Evolutionary conservation across 2,888 invertebrate species (phyloP).

Genomic region (Pachydiplax longipennis): DNA sequence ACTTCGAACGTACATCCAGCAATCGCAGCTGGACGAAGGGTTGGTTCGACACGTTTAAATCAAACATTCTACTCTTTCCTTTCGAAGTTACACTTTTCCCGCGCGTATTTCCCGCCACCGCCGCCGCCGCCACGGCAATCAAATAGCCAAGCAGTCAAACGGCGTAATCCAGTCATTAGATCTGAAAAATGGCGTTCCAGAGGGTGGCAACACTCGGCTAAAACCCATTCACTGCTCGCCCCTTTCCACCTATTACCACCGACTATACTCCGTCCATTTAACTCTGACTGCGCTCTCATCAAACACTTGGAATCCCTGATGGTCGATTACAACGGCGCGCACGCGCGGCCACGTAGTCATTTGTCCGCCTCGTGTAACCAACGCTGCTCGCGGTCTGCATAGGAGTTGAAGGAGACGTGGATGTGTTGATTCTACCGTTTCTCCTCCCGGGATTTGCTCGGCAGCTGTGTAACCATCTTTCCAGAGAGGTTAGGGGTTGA

Average conservation of each 20-base stretch:
- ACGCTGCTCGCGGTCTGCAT: constrained; percentile 28
- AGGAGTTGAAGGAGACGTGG: neutral
- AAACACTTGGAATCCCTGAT: constrained; percentile 40
- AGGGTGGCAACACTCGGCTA: neutral
- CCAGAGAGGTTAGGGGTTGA: neutral
- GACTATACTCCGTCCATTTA: constrained; percentile 12
- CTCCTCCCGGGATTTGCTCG: neutral
- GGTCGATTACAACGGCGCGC: constrained; percentile 25
- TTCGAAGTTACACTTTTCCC: too few relatives aligned
- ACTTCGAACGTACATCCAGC: too few relatives aligned
- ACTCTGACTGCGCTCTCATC: constrained; percentile 8
- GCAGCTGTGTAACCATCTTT: neutral
- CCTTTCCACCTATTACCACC: neutral
- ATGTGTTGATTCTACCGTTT: neutral
- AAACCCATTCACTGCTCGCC: neutral
- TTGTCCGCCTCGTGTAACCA: constrained; percentile 15
- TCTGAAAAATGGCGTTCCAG: neutral
- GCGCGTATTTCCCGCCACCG: too few relatives aligned
- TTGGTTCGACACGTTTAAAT: too few relatives aligned
- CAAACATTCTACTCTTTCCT: too few relatives aligned
- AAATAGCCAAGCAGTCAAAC: neutral
- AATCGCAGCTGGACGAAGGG: too few relatives aligned
- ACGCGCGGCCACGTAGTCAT: constrained; percentile 30
- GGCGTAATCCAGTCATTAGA: neutral
- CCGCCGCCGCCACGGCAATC: neutral